Evolutionary conservation across 1,140 invertebrate genomes (phyloP).

Genomic region (Octopus bimaculoides): DNA sequence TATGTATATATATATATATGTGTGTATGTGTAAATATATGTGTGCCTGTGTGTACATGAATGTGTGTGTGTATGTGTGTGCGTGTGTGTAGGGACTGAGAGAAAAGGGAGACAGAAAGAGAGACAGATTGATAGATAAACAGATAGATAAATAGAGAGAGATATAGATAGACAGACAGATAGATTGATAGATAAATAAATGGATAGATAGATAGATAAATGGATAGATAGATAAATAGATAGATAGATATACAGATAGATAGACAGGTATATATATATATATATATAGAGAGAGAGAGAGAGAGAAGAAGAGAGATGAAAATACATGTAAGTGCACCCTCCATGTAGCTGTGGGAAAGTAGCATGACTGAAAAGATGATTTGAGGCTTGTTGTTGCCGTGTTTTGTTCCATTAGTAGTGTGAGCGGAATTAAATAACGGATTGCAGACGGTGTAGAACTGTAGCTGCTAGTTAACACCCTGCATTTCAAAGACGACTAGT

Average conservation of each 20-base stretch:
- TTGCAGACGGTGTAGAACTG: too few species aligned
- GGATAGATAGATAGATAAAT: not conserved
- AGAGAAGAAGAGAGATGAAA: not conserved
- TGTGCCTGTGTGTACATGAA: not conserved
- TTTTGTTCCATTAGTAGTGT: not conserved
- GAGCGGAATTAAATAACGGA: too few species aligned
- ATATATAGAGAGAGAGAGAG: not conserved
- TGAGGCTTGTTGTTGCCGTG: not conserved
- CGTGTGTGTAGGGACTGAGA: too few species aligned
- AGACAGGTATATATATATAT: not conserved
- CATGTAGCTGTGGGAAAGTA: not conserved
- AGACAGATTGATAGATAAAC: too few species aligned
- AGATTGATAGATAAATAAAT: not conserved
- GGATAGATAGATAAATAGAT: not conserved
- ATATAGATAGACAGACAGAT: not conserved
- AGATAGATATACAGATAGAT: not conserved
- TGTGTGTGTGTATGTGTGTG: not conserved
- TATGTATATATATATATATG: too few species aligned
- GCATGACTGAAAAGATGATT: not conserved
- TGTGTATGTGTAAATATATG: too few species aligned
- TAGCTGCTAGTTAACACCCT: too few species aligned
- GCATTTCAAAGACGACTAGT: too few species aligned
- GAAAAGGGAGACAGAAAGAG: too few species aligned
- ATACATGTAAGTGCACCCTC: not conserved
- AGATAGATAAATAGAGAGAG: too few species aligned